Evolutionary conservation across 2,888 invertebrate genomes (phyloP).

Genomic region (Stramonita haemastoma): DNA sequence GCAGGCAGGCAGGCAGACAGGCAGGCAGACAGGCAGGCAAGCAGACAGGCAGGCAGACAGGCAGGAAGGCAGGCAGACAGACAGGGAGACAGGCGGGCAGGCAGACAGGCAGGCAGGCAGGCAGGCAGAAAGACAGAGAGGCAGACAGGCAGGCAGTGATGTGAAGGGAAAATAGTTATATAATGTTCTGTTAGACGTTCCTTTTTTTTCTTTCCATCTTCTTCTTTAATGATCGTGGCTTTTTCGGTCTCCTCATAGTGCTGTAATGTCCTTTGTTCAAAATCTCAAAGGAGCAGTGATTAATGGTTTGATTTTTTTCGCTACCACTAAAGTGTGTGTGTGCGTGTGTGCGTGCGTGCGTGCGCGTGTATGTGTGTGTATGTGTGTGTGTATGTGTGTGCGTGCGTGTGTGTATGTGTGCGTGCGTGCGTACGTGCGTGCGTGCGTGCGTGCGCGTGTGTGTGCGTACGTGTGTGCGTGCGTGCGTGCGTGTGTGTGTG

Average conservation of each 20-base stretch:
- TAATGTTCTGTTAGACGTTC: too few species aligned
- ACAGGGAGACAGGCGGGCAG: too few species aligned
- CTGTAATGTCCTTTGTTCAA: neutral
- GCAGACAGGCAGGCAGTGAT: too few species aligned
- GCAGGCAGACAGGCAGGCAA: too few species aligned
- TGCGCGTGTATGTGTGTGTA: neutral
- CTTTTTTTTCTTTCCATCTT: too few species aligned
- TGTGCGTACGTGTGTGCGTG: conserved; percentile 12
- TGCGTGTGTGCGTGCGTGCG: neutral
- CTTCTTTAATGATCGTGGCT: neutral
- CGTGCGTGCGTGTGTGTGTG: neutral
- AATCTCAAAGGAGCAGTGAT: neutral
- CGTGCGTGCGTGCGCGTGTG: too few species aligned
- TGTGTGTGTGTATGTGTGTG: conserved; percentile 1
- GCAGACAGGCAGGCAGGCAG: too few species aligned
- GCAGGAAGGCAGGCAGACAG: too few species aligned
- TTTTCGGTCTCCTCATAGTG: neutral
- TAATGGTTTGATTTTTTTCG: neutral
- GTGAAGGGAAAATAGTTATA: too few species aligned
- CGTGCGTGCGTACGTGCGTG: neutral
- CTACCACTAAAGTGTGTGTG: neutral
- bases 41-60: too few species aligned
- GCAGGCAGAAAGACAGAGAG: too few species aligned
- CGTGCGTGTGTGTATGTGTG: neutral
- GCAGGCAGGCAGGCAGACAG: too few species aligned